A percentile compares a stretch with the other conserved stretches of the same genome.
These are phyloP conservation scores for Pterostichus niger DNA, from an alignment of 2,888 invertebrate species.

Conservation along the genomic window DNA sequence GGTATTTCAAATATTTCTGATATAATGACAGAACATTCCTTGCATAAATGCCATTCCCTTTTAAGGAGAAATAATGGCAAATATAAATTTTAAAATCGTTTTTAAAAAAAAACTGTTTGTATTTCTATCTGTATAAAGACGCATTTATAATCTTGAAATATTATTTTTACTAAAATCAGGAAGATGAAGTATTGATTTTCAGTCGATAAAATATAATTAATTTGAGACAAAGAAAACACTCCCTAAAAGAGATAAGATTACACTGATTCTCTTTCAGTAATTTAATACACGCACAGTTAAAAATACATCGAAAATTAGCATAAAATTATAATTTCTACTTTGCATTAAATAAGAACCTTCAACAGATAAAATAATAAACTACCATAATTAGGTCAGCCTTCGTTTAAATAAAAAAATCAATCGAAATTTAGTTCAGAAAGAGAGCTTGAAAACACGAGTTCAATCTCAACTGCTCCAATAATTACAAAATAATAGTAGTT, in stretches of 20 bases:
- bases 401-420: no score
- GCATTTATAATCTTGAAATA: slow-evolving; percentile 18
- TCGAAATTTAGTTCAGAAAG: background rate
- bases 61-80: background rate
- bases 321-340: slow-evolving; percentile 23
- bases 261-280: slow-evolving; percentile 29
- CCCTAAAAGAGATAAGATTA: slow-evolving; percentile 31
- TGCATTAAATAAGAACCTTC: slow-evolving; percentile 19
- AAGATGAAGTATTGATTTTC: slow-evolving; percentile 30
- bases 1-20: no score
- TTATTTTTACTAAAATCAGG: slow-evolving; percentile 17
- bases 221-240: slow-evolving; percentile 32
- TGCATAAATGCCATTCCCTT: no score
- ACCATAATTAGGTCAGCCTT: slow-evolving; percentile 6
- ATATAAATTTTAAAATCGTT: slow-evolving; percentile 18
- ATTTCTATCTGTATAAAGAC: background rate
- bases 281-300: slow-evolving; percentile 51
- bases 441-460: no score
- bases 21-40: no score
- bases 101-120: background rate
- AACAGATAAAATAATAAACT: slow-evolving; percentile 2
- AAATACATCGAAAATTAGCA: slow-evolving; percentile 17
- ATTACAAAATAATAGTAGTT: no score
- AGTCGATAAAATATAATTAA: slow-evolving; percentile 47
- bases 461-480: no score